These are phyloP conservation scores for Polymixis flavicincta DNA, from an alignment of 2,888 invertebrate species.

Conservation along the genomic window DNA sequence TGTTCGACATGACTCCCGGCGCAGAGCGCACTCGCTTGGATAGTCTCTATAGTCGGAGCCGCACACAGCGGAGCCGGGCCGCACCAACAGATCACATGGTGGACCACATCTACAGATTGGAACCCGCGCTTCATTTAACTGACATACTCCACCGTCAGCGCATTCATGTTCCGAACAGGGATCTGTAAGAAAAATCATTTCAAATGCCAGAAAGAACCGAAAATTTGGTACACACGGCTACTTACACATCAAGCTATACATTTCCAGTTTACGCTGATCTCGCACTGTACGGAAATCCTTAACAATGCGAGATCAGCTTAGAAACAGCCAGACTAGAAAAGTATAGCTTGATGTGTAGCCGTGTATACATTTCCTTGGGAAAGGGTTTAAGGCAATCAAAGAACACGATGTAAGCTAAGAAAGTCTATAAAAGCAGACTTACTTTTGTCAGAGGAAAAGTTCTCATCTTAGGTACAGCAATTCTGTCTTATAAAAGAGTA, in stretches of 20 bases:
- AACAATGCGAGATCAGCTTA: too few species aligned
- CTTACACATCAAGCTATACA: too few species aligned
- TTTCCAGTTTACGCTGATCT: too few species aligned
- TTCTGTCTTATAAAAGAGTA: slow-evolving; percentile 55
- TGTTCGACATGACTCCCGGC: slow-evolving; percentile 94
- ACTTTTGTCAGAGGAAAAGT: slow-evolving; percentile 30
- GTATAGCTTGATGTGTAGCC: too few species aligned
- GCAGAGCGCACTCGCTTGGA: slow-evolving; percentile 95
- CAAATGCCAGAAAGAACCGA: not conserved
- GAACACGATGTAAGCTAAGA: not conserved
- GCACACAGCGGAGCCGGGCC: slow-evolving; percentile 92
- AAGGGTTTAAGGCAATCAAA: slow-evolving; percentile 5
- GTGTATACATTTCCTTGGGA: not conserved
- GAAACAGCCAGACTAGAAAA: too few species aligned
- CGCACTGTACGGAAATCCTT: too few species aligned
- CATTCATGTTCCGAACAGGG: slow-evolving; percentile 95
- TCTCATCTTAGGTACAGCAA: slow-evolving; percentile 46
- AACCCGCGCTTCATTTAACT: slow-evolving; percentile 94
- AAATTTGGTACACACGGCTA: not conserved
- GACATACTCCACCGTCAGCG: slow-evolving; percentile 95
- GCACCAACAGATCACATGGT: slow-evolving; percentile 93
- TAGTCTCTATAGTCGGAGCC: slow-evolving; percentile 95
- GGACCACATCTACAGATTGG: slow-evolving; percentile 96
- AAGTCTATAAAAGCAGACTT: slow-evolving; percentile 24
- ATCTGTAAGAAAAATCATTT: slow-evolving; percentile 89